A percentile compares a stretch with the other conserved stretches of the same genome.
Evolutionary conservation across 2,113 vertebrate genomes (phyloP).

Genomic region (Caranx melampygus): DNA sequence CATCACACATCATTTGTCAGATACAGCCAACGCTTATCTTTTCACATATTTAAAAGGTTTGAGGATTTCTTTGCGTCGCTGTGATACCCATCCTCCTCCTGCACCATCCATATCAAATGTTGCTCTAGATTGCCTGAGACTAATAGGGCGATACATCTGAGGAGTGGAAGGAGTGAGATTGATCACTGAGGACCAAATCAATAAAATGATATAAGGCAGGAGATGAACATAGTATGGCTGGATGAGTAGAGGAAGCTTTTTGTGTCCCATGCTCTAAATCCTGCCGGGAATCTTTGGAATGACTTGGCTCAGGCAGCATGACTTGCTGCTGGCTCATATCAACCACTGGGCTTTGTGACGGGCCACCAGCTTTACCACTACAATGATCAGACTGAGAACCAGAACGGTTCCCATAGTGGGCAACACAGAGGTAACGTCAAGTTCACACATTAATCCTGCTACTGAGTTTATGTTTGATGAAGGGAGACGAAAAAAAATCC

Average conservation of each 20-base stretch:
- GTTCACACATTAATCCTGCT: constrained; percentile 35
- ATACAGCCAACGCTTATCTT: background rate
- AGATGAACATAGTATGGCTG: background rate
- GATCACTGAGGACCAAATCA: constrained; percentile 22
- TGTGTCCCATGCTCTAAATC: constrained; percentile 41
- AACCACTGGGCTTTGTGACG: constrained; percentile 23
- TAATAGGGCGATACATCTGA: background rate
- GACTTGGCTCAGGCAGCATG: constrained; percentile 6
- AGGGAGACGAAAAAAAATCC: background rate
- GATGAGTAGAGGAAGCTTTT: constrained; percentile 20
- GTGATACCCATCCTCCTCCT: background rate
- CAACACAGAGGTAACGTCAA: background rate
- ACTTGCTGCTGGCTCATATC: constrained; percentile 18
- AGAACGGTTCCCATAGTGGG: background rate
- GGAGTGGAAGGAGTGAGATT: constrained; percentile 3
- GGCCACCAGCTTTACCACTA: background rate
- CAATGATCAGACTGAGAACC: background rate
- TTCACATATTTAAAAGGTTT: background rate
- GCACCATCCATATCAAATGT: constrained; percentile 16
- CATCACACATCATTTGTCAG: background rate
- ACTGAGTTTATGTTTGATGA: constrained; percentile 15
- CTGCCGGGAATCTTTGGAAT: constrained; percentile 47
- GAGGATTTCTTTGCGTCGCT: background rate
- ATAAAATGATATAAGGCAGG: constrained; percentile 8
- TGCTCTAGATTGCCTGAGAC: background rate